phyloP scores from a whole-genome alignment of 2,797 vertebrate genomes.

The Rhynchotus rufescens region DNA sequence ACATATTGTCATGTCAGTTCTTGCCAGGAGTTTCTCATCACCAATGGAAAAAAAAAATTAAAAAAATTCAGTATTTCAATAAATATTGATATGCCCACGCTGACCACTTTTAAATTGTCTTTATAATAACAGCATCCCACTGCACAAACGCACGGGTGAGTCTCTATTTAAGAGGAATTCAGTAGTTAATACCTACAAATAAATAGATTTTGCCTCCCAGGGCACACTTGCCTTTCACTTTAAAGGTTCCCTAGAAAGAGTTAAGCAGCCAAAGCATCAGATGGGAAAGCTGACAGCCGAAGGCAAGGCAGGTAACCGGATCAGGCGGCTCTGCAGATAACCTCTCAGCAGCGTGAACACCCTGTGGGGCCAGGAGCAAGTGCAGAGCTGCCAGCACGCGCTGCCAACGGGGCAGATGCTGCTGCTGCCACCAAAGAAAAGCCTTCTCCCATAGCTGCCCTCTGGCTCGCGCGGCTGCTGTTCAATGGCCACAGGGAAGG shows the following conservation, averaged over 20 bases:
- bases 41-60: constrained; percentile 72
- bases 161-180: neutral
- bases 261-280: constrained; percentile 22
- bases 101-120: constrained; percentile 70
- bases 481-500: constrained; percentile 20
- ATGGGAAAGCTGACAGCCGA: constrained; percentile 7
- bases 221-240: neutral
- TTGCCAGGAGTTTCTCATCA: constrained; percentile 84
- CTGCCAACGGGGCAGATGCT: constrained; percentile 73
- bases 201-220: neutral
- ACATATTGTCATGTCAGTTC: constrained; percentile 82
- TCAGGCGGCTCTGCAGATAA: constrained; percentile 48
- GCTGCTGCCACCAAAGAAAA: constrained; percentile 52
- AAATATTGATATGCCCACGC: constrained; percentile 87
- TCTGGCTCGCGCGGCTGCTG: constrained; percentile 26
- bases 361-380: constrained; percentile 38
- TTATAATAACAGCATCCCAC: constrained; percentile 80
- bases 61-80: constrained; percentile 87
- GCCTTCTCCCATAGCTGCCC: constrained; percentile 51
- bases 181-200: neutral
- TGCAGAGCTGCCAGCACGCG: constrained; percentile 25
- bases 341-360: constrained; percentile 57
- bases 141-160: constrained; percentile 63
- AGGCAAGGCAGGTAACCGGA: constrained; percentile 52
- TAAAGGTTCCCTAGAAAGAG: neutral